Evolutionary conservation across 2,797 vertebrate genomes (phyloP), one percentile per base, ranked within the genome.

Genomic region (Schizopygopsis malacanthus): DNA sequence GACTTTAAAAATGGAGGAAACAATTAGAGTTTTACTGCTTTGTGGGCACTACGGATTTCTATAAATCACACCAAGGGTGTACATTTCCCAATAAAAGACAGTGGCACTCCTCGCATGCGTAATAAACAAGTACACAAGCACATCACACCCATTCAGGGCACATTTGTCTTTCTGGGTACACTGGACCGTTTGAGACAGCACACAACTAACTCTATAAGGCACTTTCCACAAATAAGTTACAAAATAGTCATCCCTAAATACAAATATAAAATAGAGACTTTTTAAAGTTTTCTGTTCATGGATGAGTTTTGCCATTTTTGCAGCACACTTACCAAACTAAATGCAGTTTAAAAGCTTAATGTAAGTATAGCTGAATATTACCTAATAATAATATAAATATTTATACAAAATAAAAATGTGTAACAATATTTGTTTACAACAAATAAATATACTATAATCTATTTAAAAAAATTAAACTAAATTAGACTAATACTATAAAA

Each of bases 1-100:
- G 93, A 95, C 94, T 95, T 96, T 95, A 93, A 95, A 95, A 95
- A 95, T 94, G 94, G 94, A 95, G 94, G 94, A 95, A 96, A 96
- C 94, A 96, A 95, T 96, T 95, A 93, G 94, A 95, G 92, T 95
- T 95, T 96, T 95, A 95, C 94, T 94, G 94, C 94, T 95, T 94
- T 94, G 93, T 95, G 93, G 94, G 93, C 93, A 94, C 92, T 94
- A 91, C 94, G 93, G 94, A 95, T 96, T 96, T 95, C 94, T 95
- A 94, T 95, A 95, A 96, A 96, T 96, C 95, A 96, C 91, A 89
- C 93, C 90, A 92, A 92, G 92, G 93, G 95, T 95, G 94, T 95
- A 94, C 93, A 96, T 95, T 95, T 94, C 95, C 92, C 93, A 94
- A 93, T 95, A 95, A 95, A 95, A 94, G 92, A 93, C 90, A 89